Percentiles rank a stretch among this genome's conserved stretches.
These are phyloP conservation scores for Teleopsis dalmanni DNA, from an alignment of 1,140 invertebrate species.

Conservation along the genomic window DNA sequence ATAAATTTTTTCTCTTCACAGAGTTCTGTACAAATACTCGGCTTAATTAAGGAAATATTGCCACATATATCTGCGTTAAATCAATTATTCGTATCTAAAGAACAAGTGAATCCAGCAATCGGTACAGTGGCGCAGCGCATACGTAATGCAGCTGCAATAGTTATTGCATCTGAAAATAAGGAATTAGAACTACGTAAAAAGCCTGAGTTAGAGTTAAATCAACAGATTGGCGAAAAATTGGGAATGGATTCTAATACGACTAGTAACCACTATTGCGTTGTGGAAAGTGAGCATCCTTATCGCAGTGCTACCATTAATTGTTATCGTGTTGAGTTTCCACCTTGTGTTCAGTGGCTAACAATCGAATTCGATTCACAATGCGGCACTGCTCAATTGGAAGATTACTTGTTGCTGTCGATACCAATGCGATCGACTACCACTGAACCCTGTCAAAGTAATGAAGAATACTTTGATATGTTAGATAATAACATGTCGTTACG, in stretches of 20 bases:
- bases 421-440: constrained; percentile 46
- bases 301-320: constrained; percentile 80
- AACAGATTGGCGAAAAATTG: not conserved
- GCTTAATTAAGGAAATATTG: constrained; percentile 80
- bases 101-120: constrained; percentile 23
- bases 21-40: constrained; percentile 87
- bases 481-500: constrained; percentile 26
- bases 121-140: constrained; percentile 12
- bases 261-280: constrained; percentile 79
- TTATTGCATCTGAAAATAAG: constrained; percentile 14
- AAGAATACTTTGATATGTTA: constrained; percentile 34
- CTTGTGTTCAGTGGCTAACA: constrained; percentile 81
- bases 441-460: constrained; percentile 12
- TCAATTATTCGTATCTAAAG: constrained; percentile 49
- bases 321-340: constrained; percentile 85
- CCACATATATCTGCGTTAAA: constrained; percentile 85
- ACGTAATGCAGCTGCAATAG: constrained; percentile 8
- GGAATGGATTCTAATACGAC: constrained; percentile 47
- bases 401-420: constrained; percentile 81
- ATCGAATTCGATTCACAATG: constrained; percentile 90
- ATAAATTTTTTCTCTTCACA: constrained; percentile 37
- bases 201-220: constrained; percentile 11
- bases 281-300: constrained; percentile 96
- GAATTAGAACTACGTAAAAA: constrained; percentile 5
- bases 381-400: constrained; percentile 88